Percentiles rank a stretch among this genome's conserved stretches.
phyloP scores from a whole-genome alignment of 2,888 invertebrate genomes.

The Melipona bicolor region DNA sequence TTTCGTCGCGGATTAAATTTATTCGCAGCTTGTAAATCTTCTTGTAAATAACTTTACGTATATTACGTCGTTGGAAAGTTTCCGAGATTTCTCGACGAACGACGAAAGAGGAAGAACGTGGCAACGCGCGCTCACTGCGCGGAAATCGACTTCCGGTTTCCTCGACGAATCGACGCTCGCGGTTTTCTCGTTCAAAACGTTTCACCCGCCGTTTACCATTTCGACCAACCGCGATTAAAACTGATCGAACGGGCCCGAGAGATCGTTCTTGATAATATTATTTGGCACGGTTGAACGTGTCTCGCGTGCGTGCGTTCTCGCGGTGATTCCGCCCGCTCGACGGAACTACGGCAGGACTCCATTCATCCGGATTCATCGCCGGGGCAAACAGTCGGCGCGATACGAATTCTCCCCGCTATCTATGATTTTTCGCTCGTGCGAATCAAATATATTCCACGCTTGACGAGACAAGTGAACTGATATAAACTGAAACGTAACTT shows the following conservation, averaged over 20 bases:
- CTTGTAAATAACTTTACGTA: too few relatives aligned
- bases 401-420: background rate
- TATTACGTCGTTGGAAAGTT: background rate
- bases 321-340: background rate
- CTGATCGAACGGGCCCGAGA: conserved; percentile 33
- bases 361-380: background rate
- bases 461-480: too few relatives aligned
- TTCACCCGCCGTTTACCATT: conserved; percentile 1
- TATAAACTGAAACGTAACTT: too few relatives aligned
- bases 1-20: background rate
- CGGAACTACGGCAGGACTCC: background rate
- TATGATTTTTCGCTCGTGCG: background rate
- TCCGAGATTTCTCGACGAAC: conserved; percentile 13
- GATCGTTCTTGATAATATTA: conserved; percentile 42
- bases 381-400: background rate
- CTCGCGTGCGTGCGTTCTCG: background rate
- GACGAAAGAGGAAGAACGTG: conserved; percentile 1
- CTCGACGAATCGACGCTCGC: background rate
- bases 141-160: conserved; percentile 42
- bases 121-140: conserved; percentile 24
- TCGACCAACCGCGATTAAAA: conserved; percentile 21
- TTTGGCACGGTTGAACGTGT: conserved; percentile 58
- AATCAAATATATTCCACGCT: background rate
- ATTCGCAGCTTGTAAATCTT: background rate
- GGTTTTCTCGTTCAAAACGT: conserved; percentile 8